These are phyloP conservation scores for Todiramphus chloris DNA, from an alignment of 2,113 vertebrate species.

Conservation along the genomic window DNA sequence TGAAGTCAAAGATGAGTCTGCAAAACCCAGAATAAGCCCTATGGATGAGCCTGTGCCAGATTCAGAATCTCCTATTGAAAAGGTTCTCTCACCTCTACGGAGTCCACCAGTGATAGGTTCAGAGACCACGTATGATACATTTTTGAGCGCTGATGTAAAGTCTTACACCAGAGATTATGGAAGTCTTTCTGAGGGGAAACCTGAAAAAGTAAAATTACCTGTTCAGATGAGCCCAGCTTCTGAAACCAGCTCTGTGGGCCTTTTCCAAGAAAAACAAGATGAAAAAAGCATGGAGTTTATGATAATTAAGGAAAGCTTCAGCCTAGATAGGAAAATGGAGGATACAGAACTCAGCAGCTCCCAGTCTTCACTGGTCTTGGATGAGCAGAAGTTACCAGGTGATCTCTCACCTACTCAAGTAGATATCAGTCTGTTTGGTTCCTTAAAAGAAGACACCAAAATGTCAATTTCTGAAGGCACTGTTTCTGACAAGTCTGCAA, in stretches of 20 bases:
- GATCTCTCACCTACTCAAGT: constrained; percentile 82
- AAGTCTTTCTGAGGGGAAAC: constrained; percentile 56
- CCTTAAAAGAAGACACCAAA: constrained; percentile 94
- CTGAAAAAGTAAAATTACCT: constrained; percentile 69
- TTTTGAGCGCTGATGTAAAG: constrained; percentile 71
- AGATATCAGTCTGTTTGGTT: constrained; percentile 79
- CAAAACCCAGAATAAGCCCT: constrained; percentile 82
- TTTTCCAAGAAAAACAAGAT: constrained; percentile 76
- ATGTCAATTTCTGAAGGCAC: constrained; percentile 99
- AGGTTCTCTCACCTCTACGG: constrained; percentile 76
- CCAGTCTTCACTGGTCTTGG: constrained; percentile 69
- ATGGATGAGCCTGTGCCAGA: constrained; percentile 85
- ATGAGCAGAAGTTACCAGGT: constrained; percentile 72
- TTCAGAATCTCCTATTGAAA: constrained; percentile 81
- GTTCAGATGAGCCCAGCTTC: constrained; percentile 69
- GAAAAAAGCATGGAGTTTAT: constrained; percentile 68
- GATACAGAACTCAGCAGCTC: constrained; percentile 64
- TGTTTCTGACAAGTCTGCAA: constrained; percentile 93
- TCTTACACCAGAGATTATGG: constrained; percentile 51
- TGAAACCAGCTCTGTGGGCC: constrained; percentile 66
- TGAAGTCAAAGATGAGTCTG: constrained; percentile 85
- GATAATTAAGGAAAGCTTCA: constrained; percentile 67
- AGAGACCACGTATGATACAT: constrained; percentile 74
- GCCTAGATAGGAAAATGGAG: constrained; percentile 65
- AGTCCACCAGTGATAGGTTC: constrained; percentile 78